Percentiles rank a stretch among this genome's conserved stretches.
phyloP scores from a whole-genome alignment of 2,888 invertebrate genomes.

The Lampropteryx suffumata region DNA sequence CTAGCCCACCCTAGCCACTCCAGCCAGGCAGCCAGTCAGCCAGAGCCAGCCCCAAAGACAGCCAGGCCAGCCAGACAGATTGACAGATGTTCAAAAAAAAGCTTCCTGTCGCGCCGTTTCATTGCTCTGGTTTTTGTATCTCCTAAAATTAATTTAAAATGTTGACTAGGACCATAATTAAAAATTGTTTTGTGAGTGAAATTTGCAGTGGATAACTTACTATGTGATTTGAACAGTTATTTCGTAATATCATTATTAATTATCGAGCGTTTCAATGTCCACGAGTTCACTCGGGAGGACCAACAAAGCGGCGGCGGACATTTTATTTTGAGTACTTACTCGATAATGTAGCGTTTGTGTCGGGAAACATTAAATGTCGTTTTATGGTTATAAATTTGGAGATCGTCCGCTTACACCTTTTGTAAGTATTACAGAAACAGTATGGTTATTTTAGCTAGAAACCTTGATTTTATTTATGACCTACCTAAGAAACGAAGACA shows the following conservation, averaged over 20 bases:
- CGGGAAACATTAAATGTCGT: conserved; percentile 79
- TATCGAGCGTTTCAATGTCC: conserved; percentile 81
- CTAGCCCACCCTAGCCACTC: too few relatives aligned
- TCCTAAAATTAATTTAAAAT: conserved; percentile 69
- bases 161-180: conserved; percentile 68
- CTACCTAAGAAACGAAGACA: conserved; percentile 58
- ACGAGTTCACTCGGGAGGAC: conserved; percentile 82
- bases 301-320: conserved; percentile 84
- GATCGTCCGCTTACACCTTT: conserved; percentile 81
- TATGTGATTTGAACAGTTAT: conserved; percentile 68
- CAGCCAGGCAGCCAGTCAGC: too few relatives aligned
- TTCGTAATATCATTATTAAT: conserved; percentile 61
- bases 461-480: conserved; percentile 43
- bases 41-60: too few relatives aligned
- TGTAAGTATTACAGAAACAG: conserved; percentile 69
- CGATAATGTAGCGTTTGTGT: conserved; percentile 83
- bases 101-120: conserved; percentile 74
- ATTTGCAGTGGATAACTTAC: conserved; percentile 65
- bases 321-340: conserved; percentile 83
- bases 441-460: conserved; percentile 52
- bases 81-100: conserved; percentile 81
- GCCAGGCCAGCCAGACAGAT: conserved; percentile 43
- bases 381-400: conserved; percentile 78
- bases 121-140: conserved; percentile 69
- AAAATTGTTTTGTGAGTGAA: conserved; percentile 67